Conservation (phyloP, 2,888 invertebrate genomes). For the Nomada goodeniana region DNA sequence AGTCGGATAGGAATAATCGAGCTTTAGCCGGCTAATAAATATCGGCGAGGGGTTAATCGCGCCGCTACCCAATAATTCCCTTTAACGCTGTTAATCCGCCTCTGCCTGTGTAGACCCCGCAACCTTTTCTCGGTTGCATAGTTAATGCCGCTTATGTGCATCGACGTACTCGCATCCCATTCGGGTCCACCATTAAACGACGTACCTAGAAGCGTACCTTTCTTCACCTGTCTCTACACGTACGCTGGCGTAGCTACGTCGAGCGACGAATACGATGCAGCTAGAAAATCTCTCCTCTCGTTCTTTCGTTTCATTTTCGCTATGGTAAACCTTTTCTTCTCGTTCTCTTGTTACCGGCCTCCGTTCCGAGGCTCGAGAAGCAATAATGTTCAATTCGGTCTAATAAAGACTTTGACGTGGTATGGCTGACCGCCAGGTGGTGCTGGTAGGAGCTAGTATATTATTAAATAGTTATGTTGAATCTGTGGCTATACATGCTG, state of each 20-base stretch:
- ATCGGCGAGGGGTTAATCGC: conserved; percentile 60
- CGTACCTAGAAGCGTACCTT: conserved; percentile 20
- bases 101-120: conserved; percentile 15
- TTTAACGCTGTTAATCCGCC: conserved; percentile 68
- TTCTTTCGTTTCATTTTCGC: not conserved
- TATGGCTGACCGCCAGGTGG: conserved; percentile 72
- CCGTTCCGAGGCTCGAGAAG: conserved; percentile 47
- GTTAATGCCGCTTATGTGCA: conserved; percentile 26
- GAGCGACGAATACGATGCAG: not conserved
- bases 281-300: not conserved
- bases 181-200: conserved; percentile 27
- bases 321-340: not conserved
- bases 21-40: conserved; percentile 66
- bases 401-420: conserved; percentile 77
- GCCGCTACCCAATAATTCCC: conserved; percentile 72
- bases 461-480: conserved; percentile 76
- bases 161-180: conserved; percentile 36
- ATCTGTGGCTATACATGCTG: conserved; percentile 58
- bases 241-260: conserved; percentile 29
- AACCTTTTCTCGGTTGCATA: conserved; percentile 32
- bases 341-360: not conserved
- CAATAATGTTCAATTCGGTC: conserved; percentile 72
- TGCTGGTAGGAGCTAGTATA: conserved; percentile 65
- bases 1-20: conserved; percentile 50
- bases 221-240: conserved; percentile 36